Conservation (phyloP, 2,113 vertebrate species). For the Pycnonotus jocosus region DNA sequence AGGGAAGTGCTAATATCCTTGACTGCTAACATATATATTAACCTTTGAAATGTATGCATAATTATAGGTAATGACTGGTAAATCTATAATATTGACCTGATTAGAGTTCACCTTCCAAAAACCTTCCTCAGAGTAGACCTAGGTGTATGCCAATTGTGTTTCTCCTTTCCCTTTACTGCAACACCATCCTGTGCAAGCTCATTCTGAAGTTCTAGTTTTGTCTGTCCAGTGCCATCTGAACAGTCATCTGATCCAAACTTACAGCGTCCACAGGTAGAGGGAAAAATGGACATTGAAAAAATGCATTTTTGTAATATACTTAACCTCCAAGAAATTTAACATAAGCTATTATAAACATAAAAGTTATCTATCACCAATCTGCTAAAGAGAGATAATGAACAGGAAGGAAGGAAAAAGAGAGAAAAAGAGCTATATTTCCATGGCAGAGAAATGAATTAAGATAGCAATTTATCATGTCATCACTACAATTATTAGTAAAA, state of each 20-base stretch:
- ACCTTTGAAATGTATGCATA: neutral
- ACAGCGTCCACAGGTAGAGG: neutral
- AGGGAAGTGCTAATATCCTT: neutral
- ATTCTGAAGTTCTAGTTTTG: neutral
- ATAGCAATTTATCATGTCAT: neutral
- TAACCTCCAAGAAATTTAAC: neutral
- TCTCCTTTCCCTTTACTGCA: neutral
- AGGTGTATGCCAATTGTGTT: neutral
- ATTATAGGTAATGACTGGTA: neutral
- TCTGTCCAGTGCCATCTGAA: neutral
- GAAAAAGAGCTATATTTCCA: neutral
- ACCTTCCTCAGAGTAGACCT: neutral
- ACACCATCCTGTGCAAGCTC: neutral
- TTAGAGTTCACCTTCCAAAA: neutral
- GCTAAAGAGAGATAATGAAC: neutral
- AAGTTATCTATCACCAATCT: neutral
- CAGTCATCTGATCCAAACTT: neutral
- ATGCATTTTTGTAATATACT: neutral
- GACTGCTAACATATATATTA: neutral
- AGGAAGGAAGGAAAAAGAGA: neutral
- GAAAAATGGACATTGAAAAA: neutral
- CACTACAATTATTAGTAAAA: neutral
- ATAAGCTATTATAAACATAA: neutral
- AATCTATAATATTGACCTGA: neutral
- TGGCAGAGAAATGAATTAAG: neutral